Evolutionary conservation across 2,888 invertebrate species (phyloP).

Genomic region (Volucella bombylans): DNA sequence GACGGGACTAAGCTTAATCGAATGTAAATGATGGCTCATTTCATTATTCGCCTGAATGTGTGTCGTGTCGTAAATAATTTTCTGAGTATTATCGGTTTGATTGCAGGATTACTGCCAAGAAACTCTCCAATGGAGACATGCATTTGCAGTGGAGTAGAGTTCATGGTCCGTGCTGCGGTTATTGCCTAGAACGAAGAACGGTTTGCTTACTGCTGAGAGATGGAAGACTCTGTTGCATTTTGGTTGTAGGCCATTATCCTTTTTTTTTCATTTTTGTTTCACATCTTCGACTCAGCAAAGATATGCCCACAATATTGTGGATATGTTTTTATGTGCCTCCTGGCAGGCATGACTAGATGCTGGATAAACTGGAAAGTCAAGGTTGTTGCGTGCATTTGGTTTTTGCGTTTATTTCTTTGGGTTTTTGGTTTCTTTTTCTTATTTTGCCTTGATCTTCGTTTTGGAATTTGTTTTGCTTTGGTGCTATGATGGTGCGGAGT

Average conservation of each 20-base stretch:
- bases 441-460: slow-evolving; percentile 16
- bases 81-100: slow-evolving; percentile 28
- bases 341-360: slow-evolving; percentile 28
- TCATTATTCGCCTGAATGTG: slow-evolving; percentile 7
- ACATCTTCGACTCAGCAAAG: too few species aligned
- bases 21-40: slow-evolving; percentile 52
- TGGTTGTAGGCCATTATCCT: slow-evolving; percentile 51
- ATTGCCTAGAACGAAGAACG: slow-evolving; percentile 43
- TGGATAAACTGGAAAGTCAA: slow-evolving; percentile 61
- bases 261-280: slow-evolving; percentile 6
- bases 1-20: slow-evolving; percentile 29
- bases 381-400: slow-evolving; percentile 55
- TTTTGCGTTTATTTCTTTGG: slow-evolving; percentile 16
- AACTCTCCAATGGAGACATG: background rate
- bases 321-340: slow-evolving; percentile 25
- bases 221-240: slow-evolving; percentile 14
- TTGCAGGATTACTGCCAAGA: slow-evolving; percentile 28
- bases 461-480: slow-evolving; percentile 35
- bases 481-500: background rate
- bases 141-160: slow-evolving; percentile 13
- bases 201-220: background rate
- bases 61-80: slow-evolving; percentile 45
- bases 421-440: background rate
- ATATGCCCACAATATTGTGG: background rate
- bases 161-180: slow-evolving; percentile 48